These are phyloP conservation scores for Mythimna albipuncta DNA, from an alignment of 2,888 invertebrate species.

Conservation along the genomic window DNA sequence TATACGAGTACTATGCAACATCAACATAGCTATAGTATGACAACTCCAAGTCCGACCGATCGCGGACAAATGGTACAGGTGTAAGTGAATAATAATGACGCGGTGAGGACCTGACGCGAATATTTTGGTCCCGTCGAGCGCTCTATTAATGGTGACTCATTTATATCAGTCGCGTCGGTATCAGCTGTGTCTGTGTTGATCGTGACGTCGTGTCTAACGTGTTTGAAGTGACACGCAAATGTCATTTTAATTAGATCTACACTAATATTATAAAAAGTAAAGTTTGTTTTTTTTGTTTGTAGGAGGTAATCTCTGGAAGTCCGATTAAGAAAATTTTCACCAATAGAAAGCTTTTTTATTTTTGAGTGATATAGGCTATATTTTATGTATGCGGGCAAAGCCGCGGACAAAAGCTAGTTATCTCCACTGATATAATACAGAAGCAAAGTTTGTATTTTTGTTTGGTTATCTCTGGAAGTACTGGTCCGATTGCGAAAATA, in stretches of 20 bases:
- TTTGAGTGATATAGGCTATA: too few relatives aligned
- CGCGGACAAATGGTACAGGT: slow-evolving; percentile 61
- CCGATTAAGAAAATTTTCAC: too few relatives aligned
- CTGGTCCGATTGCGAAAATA: too few relatives aligned
- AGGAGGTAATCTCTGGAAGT: too few relatives aligned
- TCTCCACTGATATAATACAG: too few relatives aligned
- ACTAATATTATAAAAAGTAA: too few relatives aligned
- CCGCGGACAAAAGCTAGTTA: too few relatives aligned
- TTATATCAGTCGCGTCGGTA: slow-evolving; percentile 51
- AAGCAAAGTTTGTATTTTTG: too few relatives aligned
- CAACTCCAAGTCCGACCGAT: slow-evolving; percentile 18
- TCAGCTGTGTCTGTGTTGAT: slow-evolving; percentile 35
- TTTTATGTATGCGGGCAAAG: too few relatives aligned
- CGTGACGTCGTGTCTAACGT: slow-evolving; percentile 33
- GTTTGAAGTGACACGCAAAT: slow-evolving; percentile 22
- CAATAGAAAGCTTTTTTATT: too few relatives aligned
- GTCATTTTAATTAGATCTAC: slow-evolving; percentile 6
- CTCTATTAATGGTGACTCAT: slow-evolving; percentile 61
- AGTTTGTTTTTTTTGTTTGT: too few relatives aligned
- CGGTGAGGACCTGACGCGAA: slow-evolving; percentile 51
- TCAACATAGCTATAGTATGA: neutral
- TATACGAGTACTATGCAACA: neutral
- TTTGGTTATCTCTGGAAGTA: too few relatives aligned
- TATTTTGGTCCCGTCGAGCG: slow-evolving; percentile 63
- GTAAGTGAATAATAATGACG: slow-evolving; percentile 66